Base-by-base conservation (phyloP, 2,888 invertebrate genomes). In the Parasteatoda lunata region DNA sequence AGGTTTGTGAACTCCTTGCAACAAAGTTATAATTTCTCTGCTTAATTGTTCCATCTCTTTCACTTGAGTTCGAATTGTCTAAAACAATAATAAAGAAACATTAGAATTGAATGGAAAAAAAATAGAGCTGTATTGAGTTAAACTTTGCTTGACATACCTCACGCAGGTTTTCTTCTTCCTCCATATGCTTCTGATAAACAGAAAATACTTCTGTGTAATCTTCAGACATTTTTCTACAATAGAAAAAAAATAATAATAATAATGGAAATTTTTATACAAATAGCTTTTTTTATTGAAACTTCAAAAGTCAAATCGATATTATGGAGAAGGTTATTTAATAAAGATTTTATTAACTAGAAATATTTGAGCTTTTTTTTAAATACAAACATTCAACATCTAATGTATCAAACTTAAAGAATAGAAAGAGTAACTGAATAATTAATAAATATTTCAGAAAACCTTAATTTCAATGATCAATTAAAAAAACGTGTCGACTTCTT, bases 1-100 rank as follows among this genome's bases (percentile, higher is more conserved):
- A 77, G 93, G 93, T 90, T 95, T 95, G 91, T 98, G 97, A 89
- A 97, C 96, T 47, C 95, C 94, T 93, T 97, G 97, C 52, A 97
- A 92, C 45, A 94, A 92, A 48, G 96, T 96, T n/a, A 95, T 93
- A 51, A 96, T 95, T 92, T 96, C 96, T 81, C 97, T 93, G 0
- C 95, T 94, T 88, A 94, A 93, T 90, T 96, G 95, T 90, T 97
- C 97, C 71, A 97, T 94, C 90, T 96, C 95, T 91, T 94, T 94
- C 76, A 95, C 95, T 80, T 94, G 93, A 71, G 92, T 93, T n/a
- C 95, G 94, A 85, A 96, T 95, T 92, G 94, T 94, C 90, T 91
- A 30, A 30, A 30, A 30, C 30, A 30, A 30, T 30, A 30, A 77
- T 68, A 65, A 79, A 77, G 47, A 69, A 11, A 69, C 5, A 47